phyloP scores from a whole-genome alignment of 2,113 vertebrate genomes.

The Tragulus kanchil region DNA sequence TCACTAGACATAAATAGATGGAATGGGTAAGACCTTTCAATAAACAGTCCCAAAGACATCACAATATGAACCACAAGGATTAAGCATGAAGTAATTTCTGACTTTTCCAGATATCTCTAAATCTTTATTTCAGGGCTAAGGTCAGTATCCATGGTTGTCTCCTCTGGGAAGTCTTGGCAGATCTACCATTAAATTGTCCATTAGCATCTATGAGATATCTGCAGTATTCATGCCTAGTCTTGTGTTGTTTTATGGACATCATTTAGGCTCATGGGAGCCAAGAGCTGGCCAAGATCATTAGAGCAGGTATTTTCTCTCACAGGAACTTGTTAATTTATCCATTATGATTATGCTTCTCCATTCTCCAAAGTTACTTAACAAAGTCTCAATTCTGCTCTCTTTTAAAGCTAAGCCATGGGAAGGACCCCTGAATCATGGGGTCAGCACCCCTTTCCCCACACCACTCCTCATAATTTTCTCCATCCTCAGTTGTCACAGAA shows the following conservation, averaged over 20 bases:
- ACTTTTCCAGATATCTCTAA: not conserved
- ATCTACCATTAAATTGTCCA: not conserved
- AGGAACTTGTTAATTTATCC: not conserved
- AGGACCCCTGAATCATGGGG: not conserved
- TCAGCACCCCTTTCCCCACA: not conserved
- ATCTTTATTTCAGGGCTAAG: not conserved
- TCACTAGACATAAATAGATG: not conserved
- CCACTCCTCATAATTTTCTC: not conserved
- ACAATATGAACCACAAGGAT: not conserved
- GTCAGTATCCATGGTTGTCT: not conserved
- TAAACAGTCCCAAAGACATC: not conserved
- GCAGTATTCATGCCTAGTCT: not conserved
- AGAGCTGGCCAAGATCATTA: not conserved
- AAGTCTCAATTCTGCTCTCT: not conserved
- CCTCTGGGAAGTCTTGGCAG: not conserved
- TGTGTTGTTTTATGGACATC: not conserved
- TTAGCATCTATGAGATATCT: not conserved
- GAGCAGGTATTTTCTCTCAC: not conserved
- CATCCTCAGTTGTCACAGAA: not conserved
- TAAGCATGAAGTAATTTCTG: not conserved
- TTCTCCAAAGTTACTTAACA: conserved; percentile 6
- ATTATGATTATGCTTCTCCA: not conserved
- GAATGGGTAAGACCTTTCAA: too few relatives aligned
- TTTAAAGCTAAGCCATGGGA: not conserved
- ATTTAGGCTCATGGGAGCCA: not conserved